Conservation (phyloP, 2,113 vertebrate species). For the Antennarius striatus region DNA sequence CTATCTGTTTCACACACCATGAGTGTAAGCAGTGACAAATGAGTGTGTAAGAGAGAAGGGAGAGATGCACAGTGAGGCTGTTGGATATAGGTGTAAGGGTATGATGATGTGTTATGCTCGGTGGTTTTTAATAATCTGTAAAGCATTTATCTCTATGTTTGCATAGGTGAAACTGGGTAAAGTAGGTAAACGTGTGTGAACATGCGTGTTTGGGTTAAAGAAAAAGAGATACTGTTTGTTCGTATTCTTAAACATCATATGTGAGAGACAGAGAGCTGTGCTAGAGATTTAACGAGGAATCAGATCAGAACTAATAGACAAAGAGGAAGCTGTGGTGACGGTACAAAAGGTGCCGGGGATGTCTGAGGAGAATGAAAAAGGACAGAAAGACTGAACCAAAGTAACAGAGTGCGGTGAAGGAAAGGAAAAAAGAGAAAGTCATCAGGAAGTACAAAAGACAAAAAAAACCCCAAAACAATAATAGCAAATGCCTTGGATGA, state of each 20-base stretch:
- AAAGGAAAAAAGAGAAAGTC: background rate
- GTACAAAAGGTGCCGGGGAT: background rate
- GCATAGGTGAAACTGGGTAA: background rate
- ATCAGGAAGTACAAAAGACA: background rate
- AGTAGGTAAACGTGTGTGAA: background rate
- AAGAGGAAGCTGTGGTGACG: conserved; percentile 5
- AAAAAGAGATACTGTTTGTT: background rate
- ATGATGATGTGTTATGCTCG: background rate
- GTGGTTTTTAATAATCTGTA: background rate
- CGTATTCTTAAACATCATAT: background rate
- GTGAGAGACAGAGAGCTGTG: conserved; percentile 29
- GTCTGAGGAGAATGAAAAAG: background rate
- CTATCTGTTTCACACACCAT: conserved; percentile 30
- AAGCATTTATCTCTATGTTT: background rate
- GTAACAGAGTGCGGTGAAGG: too few species aligned
- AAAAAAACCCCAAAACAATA: too few species aligned
- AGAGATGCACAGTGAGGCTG: background rate
- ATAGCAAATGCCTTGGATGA: background rate
- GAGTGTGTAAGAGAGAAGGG: background rate
- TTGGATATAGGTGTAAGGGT: background rate
- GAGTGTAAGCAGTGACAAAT: background rate
- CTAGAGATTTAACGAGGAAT: conserved; percentile 18
- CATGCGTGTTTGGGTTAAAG: background rate
- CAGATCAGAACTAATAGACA: conserved; percentile 36
- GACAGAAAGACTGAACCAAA: background rate